Evolutionary conservation across 2,113 vertebrate genomes (phyloP).

Genomic region (Canis aureus): DNA sequence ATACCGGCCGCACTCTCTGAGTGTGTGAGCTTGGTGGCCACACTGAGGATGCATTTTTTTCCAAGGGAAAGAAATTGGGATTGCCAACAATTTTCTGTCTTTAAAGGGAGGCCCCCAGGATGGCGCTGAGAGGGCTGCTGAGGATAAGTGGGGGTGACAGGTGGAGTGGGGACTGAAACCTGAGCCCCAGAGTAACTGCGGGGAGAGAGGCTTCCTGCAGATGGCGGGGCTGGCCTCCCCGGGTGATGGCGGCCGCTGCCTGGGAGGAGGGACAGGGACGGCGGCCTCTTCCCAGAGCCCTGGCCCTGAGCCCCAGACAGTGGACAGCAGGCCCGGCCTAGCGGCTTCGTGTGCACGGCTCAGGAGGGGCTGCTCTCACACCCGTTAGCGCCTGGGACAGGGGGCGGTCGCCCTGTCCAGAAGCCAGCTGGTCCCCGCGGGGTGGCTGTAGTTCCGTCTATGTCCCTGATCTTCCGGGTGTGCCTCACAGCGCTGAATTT

Average conservation of each 20-base stretch:
- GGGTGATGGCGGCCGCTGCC: no score
- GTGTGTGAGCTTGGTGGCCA: neutral
- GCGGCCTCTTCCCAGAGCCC: neutral
- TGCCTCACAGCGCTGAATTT: neutral
- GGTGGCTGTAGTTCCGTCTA: neutral
- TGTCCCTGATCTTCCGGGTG: neutral
- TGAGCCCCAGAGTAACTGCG: conserved; percentile 87
- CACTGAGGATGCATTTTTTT: neutral
- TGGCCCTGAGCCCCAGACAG: neutral
- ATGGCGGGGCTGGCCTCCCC: conserved; percentile 83
- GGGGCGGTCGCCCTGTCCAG: neutral
- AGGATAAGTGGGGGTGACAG: conserved; percentile 87
- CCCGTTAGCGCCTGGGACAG: neutral
- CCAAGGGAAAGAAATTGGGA: neutral
- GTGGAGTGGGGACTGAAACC: conserved; percentile 86
- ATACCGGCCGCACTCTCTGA: neutral
- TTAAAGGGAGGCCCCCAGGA: conserved; percentile 60
- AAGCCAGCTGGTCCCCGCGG: neutral
- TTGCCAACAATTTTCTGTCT: conserved; percentile 75
- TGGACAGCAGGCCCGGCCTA: neutral
- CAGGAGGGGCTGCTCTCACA: neutral
- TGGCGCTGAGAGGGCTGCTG: conserved; percentile 80
- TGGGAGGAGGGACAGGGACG: neutral
- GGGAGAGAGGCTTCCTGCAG: conserved; percentile 87
- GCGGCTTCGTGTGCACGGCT: neutral